phyloP scores from a whole-genome alignment of 2,888 invertebrate genomes.

The Cynaeus angustus region DNA sequence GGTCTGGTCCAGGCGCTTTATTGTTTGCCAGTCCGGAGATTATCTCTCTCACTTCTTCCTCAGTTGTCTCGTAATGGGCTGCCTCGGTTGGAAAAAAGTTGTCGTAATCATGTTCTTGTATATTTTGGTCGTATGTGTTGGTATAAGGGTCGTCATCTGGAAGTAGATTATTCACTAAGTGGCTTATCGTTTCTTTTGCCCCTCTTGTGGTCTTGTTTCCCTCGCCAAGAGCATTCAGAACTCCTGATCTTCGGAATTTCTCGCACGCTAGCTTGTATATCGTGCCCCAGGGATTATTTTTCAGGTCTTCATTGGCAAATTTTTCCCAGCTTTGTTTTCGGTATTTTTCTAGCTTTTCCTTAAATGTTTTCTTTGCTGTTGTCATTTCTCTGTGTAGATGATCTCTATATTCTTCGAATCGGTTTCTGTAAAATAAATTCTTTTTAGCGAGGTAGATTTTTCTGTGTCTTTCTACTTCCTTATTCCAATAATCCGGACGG shows the following conservation, averaged over 20 bases:
- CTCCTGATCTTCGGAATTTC: slow-evolving; percentile 4
- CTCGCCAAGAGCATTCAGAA: background rate
- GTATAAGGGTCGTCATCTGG: background rate
- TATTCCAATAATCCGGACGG: slow-evolving; percentile 18
- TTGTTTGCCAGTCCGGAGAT: background rate
- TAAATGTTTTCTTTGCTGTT: background rate
- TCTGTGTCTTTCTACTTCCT: background rate
- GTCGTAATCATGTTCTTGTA: background rate
- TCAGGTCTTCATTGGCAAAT: background rate
- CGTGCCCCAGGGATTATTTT: background rate
- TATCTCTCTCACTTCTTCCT: background rate
- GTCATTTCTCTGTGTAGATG: background rate
- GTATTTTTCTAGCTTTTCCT: background rate
- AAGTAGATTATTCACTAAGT: background rate
- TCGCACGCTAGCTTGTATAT: slow-evolving; percentile 11
- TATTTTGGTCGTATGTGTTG: background rate
- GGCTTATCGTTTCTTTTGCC: background rate
- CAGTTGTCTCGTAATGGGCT: too few relatives aligned
- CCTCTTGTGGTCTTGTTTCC: background rate
- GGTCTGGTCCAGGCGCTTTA: slow-evolving; percentile 6
- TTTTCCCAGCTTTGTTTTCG: background rate
- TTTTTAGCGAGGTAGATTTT: slow-evolving; percentile 11
- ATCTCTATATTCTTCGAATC: background rate
- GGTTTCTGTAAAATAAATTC: slow-evolving; percentile 4
- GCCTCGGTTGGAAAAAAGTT: background rate